Conservation (phyloP, 2,797 vertebrate genomes). For the Gouania willdenowi region DNA sequence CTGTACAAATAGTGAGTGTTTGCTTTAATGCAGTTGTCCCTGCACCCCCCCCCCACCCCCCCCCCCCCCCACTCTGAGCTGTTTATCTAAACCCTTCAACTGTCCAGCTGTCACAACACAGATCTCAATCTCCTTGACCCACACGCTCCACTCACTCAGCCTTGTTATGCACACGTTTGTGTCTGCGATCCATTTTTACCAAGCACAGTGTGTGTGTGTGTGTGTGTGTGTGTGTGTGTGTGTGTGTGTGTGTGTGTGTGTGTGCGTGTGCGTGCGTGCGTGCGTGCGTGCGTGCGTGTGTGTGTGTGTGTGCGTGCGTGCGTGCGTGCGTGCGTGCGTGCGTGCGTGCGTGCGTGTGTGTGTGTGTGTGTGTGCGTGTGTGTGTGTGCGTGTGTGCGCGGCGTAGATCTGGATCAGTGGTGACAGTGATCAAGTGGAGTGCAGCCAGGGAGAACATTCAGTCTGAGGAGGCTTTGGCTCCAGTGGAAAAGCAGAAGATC, state of each 20-base stretch:
- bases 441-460: slow-evolving; percentile 41
- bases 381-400: slow-evolving; percentile 19
- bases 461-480: slow-evolving; percentile 17
- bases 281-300: neutral
- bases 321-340: neutral
- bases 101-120: slow-evolving; percentile 78
- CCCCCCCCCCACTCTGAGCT: slow-evolving; percentile 44
- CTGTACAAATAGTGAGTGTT: slow-evolving; percentile 58
- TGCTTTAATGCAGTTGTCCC: slow-evolving; percentile 67
- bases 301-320: neutral
- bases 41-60: slow-evolving; percentile 41
- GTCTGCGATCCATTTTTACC: slow-evolving; percentile 15
- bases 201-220: no score
- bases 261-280: slow-evolving; percentile 15
- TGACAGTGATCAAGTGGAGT: slow-evolving; percentile 62
- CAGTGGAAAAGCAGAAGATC: slow-evolving; percentile 22
- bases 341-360: neutral
- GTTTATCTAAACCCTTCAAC: slow-evolving; percentile 72
- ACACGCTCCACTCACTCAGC: slow-evolving; percentile 32
- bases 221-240: neutral
- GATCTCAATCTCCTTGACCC: slow-evolving; percentile 66
- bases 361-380: neutral
- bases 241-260: neutral
- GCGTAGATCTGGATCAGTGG: slow-evolving; percentile 47
- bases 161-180: slow-evolving; percentile 35